These are phyloP conservation scores for Rhopalosiphum maidis DNA, from an alignment of 1,140 invertebrate genomes.

Conservation along the genomic window DNA sequence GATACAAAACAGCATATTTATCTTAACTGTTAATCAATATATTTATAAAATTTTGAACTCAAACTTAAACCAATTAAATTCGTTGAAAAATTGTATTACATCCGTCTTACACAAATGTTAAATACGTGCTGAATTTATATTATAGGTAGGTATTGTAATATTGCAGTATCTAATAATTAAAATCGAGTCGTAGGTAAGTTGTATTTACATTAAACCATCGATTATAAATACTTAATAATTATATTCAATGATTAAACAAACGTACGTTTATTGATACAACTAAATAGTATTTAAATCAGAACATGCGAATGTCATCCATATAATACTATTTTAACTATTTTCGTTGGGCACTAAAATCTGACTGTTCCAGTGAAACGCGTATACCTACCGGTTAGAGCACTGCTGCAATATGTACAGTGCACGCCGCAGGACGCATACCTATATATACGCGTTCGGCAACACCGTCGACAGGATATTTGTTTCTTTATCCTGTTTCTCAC, in stretches of 20 bases:
- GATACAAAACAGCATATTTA: neutral
- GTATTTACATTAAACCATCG: neutral
- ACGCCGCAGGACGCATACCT: constrained; percentile 7
- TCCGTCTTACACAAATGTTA: neutral
- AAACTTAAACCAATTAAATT: neutral
- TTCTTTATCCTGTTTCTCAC: constrained; percentile 37
- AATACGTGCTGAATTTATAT: neutral
- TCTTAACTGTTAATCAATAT: neutral
- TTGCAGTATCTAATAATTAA: neutral
- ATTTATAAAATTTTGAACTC: neutral
- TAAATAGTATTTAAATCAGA: neutral
- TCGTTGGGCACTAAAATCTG: neutral
- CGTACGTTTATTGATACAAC: neutral
- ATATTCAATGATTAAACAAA: neutral
- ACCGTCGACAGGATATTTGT: constrained; percentile 21
- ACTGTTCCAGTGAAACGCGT: neutral
- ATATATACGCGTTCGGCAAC: neutral
- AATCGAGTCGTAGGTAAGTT: neutral
- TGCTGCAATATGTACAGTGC: neutral
- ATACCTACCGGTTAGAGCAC: neutral
- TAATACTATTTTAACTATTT: neutral
- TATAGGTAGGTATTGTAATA: neutral
- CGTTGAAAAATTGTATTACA: neutral
- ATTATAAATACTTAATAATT: too few species aligned
- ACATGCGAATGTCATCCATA: neutral